Conservation (phyloP, 2,888 invertebrate genomes). For the Tyria jacobaeae region DNA sequence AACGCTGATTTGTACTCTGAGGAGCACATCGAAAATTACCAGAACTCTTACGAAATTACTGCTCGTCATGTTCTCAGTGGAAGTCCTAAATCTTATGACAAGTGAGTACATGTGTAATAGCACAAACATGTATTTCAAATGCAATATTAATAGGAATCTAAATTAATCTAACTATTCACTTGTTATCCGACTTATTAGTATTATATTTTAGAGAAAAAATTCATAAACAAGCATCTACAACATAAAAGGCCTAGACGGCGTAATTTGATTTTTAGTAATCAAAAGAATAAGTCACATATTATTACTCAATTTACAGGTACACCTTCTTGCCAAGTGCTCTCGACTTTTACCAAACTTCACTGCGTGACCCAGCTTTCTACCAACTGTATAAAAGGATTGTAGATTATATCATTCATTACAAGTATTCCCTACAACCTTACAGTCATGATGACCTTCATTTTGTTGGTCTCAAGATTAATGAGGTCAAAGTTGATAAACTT, state of each 20-base stretch:
- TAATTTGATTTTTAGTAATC: neutral
- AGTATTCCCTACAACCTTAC: slow-evolving; percentile 86
- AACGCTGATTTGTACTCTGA: slow-evolving; percentile 81
- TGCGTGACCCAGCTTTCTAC: slow-evolving; percentile 92
- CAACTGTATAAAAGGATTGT: slow-evolving; percentile 88
- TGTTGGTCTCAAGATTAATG: slow-evolving; percentile 87
- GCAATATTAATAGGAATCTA: neutral
- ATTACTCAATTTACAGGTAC: slow-evolving; percentile 60
- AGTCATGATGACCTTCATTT: slow-evolving; percentile 84
- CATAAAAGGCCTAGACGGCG: neutral
- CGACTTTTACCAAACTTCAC: slow-evolving; percentile 88
- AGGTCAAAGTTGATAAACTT: slow-evolving; percentile 87
- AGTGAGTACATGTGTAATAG: slow-evolving; percentile 53
- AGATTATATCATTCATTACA: slow-evolving; percentile 87
- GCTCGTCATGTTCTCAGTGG: slow-evolving; percentile 79
- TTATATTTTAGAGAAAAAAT: no score
- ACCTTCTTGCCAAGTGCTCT: slow-evolving; percentile 85
- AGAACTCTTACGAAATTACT: slow-evolving; percentile 87
- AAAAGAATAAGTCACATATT: neutral
- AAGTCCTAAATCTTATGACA: slow-evolving; percentile 57
- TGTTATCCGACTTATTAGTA: no score
- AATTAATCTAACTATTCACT: neutral
- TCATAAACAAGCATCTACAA: no score
- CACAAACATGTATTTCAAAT: neutral
- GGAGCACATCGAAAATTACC: slow-evolving; percentile 61